phyloP scores from a whole-genome alignment of 1,140 invertebrate genomes.

The Caligus rogercresseyi region DNA sequence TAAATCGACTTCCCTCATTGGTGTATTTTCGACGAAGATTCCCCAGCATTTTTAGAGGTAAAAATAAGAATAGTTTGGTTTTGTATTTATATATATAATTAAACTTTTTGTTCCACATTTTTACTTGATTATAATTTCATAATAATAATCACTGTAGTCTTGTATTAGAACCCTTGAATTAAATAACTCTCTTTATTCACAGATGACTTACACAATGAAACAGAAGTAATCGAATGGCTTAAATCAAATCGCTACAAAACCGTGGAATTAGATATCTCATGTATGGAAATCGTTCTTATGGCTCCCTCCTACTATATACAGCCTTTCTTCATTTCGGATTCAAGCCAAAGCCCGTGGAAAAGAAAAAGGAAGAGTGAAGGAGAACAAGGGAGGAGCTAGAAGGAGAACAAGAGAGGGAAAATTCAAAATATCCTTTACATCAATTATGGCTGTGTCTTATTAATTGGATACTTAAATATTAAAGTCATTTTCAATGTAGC shows the following conservation, averaged over 20 bases:
- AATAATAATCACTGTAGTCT: too few species aligned
- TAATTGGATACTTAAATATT: too few species aligned
- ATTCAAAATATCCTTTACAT: too few species aligned
- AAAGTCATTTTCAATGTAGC: too few species aligned
- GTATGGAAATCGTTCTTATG: conserved; percentile 74
- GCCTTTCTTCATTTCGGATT: conserved; percentile 77
- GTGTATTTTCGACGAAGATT: conserved; percentile 85
- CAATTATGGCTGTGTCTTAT: too few species aligned
- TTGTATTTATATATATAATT: too few species aligned
- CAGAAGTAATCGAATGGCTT: conserved; percentile 78
- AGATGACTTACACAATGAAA: conserved; percentile 63
- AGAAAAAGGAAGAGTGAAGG: conserved; percentile 17
- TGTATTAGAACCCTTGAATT: too few species aligned
- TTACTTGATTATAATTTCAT: too few species aligned
- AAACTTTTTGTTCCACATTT: too few species aligned
- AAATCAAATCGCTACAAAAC: conserved; percentile 79
- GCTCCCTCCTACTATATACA: conserved; percentile 67
- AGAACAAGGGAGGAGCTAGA: too few species aligned
- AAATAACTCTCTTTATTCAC: conserved; percentile 23
- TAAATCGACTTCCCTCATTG: conserved; percentile 70
- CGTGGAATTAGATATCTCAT: conserved; percentile 79
- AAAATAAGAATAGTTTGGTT: too few species aligned
- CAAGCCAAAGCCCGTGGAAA: conserved; percentile 23
- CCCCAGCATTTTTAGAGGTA: conserved; percentile 81
- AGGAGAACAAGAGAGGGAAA: too few species aligned